Evolutionary conservation across 2,888 invertebrate genomes (phyloP).

Genomic region (Mythimna pallens): DNA sequence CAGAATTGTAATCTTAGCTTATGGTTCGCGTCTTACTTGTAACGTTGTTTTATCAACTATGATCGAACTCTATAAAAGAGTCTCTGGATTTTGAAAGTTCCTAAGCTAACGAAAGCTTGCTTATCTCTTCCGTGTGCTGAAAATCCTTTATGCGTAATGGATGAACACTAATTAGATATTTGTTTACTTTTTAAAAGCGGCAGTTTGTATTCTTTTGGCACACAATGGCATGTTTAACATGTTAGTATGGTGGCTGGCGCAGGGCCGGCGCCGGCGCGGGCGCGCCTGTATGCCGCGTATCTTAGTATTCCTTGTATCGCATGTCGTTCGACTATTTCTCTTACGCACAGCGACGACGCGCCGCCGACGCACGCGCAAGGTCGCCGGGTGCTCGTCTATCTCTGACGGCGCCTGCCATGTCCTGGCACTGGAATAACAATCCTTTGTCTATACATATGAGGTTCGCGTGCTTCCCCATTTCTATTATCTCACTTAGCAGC

Average conservation of each 20-base stretch:
- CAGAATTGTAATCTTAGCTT: conserved; percentile 78
- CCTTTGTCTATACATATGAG: conserved; percentile 70
- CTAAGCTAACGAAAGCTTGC: conserved; percentile 18
- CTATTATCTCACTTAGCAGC: conserved; percentile 71
- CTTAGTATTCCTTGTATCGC: conserved; percentile 79
- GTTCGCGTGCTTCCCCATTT: conserved; percentile 53
- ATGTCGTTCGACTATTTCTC: conserved; percentile 74
- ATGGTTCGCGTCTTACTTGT: conserved; percentile 45
- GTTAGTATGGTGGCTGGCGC: conserved; percentile 70
- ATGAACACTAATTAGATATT: conserved; percentile 70
- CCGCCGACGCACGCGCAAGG: conserved; percentile 84
- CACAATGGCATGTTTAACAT: conserved; percentile 79
- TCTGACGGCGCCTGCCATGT: conserved; percentile 76
- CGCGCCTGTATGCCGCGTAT: conserved; percentile 71
- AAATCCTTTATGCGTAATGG: conserved; percentile 38
- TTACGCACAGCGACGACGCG: conserved; percentile 68
- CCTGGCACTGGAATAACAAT: conserved; percentile 72
- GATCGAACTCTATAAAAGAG: conserved; percentile 30
- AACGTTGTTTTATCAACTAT: conserved; percentile 36
- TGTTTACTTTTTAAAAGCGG: conserved; percentile 63
- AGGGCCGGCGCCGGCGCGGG: conserved; percentile 74
- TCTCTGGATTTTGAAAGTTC: background rate
- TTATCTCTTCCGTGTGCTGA: conserved; percentile 32
- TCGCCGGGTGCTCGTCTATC: conserved; percentile 86
- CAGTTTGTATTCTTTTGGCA: conserved; percentile 72